These are phyloP conservation scores for Hirtodrosophila histrioides DNA, from an alignment of 2,888 invertebrate genomes.

Conservation along the genomic window DNA sequence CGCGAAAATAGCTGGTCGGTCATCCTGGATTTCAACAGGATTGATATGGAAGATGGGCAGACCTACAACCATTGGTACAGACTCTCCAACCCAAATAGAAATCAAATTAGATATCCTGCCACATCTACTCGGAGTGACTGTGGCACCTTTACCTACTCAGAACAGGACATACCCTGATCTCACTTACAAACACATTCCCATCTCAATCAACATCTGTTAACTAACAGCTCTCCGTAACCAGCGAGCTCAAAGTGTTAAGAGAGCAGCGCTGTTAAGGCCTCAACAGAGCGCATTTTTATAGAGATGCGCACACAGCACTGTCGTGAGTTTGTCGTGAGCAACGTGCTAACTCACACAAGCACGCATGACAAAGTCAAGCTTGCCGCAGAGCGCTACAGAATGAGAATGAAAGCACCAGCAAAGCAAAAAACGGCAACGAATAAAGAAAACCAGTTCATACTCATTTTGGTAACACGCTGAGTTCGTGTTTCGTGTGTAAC, in stretches of 20 bases:
- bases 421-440: background rate
- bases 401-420: background rate
- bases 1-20: too few relatives aligned
- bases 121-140: too few relatives aligned
- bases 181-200: too few relatives aligned
- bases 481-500: constrained; percentile 33
- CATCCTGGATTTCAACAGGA: too few relatives aligned
- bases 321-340: constrained; percentile 31
- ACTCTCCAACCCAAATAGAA: too few relatives aligned
- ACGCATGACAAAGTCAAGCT: background rate
- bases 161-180: too few relatives aligned
- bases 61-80: too few relatives aligned
- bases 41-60: too few relatives aligned
- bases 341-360: background rate
- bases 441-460: too few relatives aligned
- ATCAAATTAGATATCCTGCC: too few relatives aligned
- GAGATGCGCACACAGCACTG: constrained; percentile 22
- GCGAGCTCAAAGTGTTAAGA: constrained; percentile 46
- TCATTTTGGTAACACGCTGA: background rate
- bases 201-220: constrained; percentile 16
- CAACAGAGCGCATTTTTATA: constrained; percentile 21
- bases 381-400: background rate
- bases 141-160: too few relatives aligned
- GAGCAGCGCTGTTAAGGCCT: constrained; percentile 3
- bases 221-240: constrained; percentile 45